Evolutionary conservation across 2,888 invertebrate genomes (phyloP).

Genomic region (Torymus auratus): DNA sequence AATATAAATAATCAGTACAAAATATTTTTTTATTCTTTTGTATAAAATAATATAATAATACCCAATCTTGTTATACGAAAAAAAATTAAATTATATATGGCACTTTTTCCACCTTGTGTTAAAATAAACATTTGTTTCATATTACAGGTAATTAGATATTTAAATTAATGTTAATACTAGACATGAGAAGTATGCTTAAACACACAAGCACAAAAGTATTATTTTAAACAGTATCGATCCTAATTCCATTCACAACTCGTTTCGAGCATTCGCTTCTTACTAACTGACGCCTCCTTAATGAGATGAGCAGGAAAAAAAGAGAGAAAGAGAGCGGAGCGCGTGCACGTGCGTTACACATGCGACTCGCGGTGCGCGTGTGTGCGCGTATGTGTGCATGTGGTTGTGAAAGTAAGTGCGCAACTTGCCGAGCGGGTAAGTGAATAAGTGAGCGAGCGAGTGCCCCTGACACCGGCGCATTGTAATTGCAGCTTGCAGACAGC

Average conservation of each 20-base stretch:
- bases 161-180: too few relatives aligned
- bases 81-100: too few relatives aligned
- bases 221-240: neutral
- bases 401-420: slow-evolving; percentile 42
- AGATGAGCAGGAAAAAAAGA: slow-evolving; percentile 1
- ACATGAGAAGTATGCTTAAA: too few relatives aligned
- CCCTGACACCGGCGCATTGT: slow-evolving; percentile 65
- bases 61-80: too few relatives aligned
- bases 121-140: too few relatives aligned
- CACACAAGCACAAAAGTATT: too few relatives aligned
- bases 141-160: too few relatives aligned
- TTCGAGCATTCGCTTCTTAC: neutral
- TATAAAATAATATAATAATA: too few relatives aligned
- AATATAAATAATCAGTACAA: too few relatives aligned
- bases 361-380: neutral
- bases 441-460: slow-evolving; percentile 52
- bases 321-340: neutral
- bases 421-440: slow-evolving; percentile 53
- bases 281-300: neutral
- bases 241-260: slow-evolving; percentile 10
- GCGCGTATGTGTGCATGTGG: neutral
- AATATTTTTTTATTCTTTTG: too few relatives aligned
- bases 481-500: slow-evolving; percentile 68
- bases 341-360: neutral
- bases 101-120: too few relatives aligned